These are phyloP conservation scores for Eucera pruinosa DNA, from an alignment of 2,888 invertebrate genomes.

Conservation along the genomic window DNA sequence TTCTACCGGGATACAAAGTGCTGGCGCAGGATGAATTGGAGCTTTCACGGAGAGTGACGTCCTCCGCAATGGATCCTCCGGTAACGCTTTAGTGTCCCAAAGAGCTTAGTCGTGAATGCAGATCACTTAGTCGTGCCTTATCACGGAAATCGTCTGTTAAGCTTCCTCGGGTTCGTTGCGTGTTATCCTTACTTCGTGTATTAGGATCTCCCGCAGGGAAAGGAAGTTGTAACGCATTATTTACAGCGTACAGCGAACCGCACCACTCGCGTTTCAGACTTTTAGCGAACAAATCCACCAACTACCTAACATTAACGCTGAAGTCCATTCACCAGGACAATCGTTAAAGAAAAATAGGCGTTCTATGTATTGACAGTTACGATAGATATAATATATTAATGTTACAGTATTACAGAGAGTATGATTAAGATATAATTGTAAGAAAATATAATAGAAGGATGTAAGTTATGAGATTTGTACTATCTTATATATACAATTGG, in stretches of 20 bases:
- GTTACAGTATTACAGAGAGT: no score
- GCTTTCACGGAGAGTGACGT: not conserved
- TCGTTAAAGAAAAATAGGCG: no score
- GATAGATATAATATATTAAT: no score
- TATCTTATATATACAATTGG: no score
- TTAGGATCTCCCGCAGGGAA: slow-evolving; percentile 3
- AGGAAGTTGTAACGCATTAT: slow-evolving; percentile 28
- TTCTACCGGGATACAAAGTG: no score
- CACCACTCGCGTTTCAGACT: not conserved
- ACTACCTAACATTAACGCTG: not conserved
- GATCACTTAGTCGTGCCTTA: slow-evolving; percentile 32
- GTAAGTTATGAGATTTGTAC: no score
- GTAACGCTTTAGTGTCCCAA: not conserved
- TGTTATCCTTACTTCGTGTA: slow-evolving; percentile 12
- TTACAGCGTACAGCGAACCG: not conserved
- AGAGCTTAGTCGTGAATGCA: slow-evolving; percentile 24
- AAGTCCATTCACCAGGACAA: no score
- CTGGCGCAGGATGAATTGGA: not conserved
- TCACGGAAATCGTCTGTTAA: slow-evolving; percentile 27
- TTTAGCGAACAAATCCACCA: not conserved
- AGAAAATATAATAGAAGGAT: no score
- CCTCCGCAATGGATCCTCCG: not conserved
- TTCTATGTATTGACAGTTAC: no score
- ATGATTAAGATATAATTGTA: no score
- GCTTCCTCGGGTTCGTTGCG: slow-evolving; percentile 2